Base-by-base conservation (phyloP, 2,797 vertebrate species). In the Harpagifer antarcticus region DNA sequence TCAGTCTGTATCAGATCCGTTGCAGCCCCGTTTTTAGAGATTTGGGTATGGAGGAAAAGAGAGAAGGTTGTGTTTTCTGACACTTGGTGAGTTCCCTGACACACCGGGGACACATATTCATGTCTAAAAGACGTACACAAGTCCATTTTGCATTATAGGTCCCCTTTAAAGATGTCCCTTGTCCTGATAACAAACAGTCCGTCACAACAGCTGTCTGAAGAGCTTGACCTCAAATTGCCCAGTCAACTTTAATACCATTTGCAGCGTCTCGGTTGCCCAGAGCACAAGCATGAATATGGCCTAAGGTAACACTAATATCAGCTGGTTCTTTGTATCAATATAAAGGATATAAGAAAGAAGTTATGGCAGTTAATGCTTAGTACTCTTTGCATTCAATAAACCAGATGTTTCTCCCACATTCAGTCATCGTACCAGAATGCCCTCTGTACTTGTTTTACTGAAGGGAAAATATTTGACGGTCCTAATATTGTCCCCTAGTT, bases 131-230 rank as follows among this genome's bases (percentile, higher is more conserved):
- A 23, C 23, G 23, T 23, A 23, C 23, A 23, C 3, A 23, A 3
- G 23, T 3, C 2, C 3, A 23, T 23, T 23, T 23, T 23, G 23
- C 23, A 23, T 23, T 23, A 23, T 3, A 3, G 23, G 23, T 23
- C 23, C 3, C 3, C 23, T 23, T 23, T 23, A 23, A 3, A 27
- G 23, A 63, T 62, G 43, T 8, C 0, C 54, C 27, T 48, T 23
- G 48, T 31, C 57, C n/a, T 63, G 15, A 71, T 63, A 50, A 40
- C 12, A 72, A 40, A 20, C 50, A n/a, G 19, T 63, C 42, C 0
- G 4, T 44, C 58, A 54, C 23, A 55, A 69, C 74, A 69, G 40
- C 58, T 43, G 69, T 77, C 73, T 75, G 59, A 61, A 10, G 27
- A 2, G 27, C 23, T 59, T 54, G 33, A 65, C 63, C 50, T 72